Evolutionary conservation across 2,797 vertebrate species (phyloP), one percentile per base, ranked within the genome.

Genomic region (Craterocephalus amniculus): DNA sequence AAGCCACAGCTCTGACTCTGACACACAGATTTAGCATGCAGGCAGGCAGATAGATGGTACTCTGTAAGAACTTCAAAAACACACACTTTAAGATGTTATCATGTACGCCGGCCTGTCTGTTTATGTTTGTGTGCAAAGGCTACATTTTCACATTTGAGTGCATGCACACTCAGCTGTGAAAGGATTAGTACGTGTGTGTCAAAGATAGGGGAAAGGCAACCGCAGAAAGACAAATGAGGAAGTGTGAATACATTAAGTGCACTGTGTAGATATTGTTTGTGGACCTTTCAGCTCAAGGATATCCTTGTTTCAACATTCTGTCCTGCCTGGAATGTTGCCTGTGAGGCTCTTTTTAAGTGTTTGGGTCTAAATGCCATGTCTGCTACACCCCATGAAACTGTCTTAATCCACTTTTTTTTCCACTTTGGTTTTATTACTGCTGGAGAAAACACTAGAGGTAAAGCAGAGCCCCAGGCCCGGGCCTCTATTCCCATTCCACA

Each of bases 381-480:
- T 92, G 91, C 89, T 94, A 93, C 94, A 94, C 93, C 88, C 92
- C 92, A 93, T 94, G 93, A 94, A 95, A 90, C 93, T 94, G 92
- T 93, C 93, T 91, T 89, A 91, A 91, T 91, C 89, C 88, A 90
- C 89, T 90, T 89, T 89, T 88, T 88, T 84, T 58, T 6, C 49
- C 38, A 77, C 78, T 78, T 86, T 73, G 89, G 80, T 91, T 93
- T 94, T 94, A 94, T 94, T 93, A 91, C 92, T 88, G 86, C 89
- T 90, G 92, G 92, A 94, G 91, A 93, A 91, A 91, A 91, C 88
- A 90, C 81, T 55, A 82, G 88, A 89, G 85, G 81, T 85, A 83
- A 72, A 88, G 85, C 90, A 89, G 90, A 90, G 88, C 90, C 87
- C 83, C 86, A 87, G 91, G 91, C 92, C 84, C 81, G 73, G 89